Percentiles rank a stretch among this genome's conserved stretches.
Evolutionary conservation across 1,140 invertebrate genomes (phyloP).

Genomic region (Conopomorpha cramerella): DNA sequence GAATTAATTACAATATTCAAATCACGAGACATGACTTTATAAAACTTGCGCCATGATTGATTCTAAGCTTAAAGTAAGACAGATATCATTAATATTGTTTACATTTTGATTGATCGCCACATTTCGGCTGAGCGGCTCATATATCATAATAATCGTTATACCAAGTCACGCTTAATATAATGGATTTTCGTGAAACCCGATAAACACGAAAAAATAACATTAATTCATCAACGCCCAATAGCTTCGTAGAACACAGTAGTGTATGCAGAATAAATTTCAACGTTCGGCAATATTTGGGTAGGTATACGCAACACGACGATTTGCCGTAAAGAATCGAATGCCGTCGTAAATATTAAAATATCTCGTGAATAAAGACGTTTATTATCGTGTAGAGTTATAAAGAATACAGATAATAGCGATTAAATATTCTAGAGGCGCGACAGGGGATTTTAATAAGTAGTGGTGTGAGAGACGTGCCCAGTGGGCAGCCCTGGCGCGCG

Average conservation of each 20-base stretch:
- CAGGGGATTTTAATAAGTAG: slow-evolving; percentile 31
- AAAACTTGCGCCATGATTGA: slow-evolving; percentile 27
- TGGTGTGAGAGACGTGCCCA: too few relatives aligned
- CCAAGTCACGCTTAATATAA: slow-evolving; percentile 13
- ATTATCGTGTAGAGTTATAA: slow-evolving; percentile 15
- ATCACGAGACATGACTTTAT: slow-evolving; percentile 13
- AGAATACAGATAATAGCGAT: slow-evolving; percentile 36
- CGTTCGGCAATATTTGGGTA: too few relatives aligned
- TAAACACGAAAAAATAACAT: too few relatives aligned
- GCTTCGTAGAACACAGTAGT: too few relatives aligned
- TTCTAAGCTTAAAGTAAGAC: slow-evolving; percentile 23
- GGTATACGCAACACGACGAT: too few relatives aligned
- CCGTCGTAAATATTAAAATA: too few relatives aligned
- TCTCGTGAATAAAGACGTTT: too few relatives aligned
- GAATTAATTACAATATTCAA: too few relatives aligned
- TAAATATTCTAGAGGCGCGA: slow-evolving; percentile 27
- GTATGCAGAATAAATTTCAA: too few relatives aligned
- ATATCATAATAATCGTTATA: slow-evolving; percentile 27
- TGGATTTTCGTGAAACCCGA: slow-evolving; percentile 6
- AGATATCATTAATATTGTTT: slow-evolving; percentile 42
- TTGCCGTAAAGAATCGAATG: too few relatives aligned
- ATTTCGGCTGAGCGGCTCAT: slow-evolving; percentile 13
- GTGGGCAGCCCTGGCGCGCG: slow-evolving; percentile 37
- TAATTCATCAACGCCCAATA: too few relatives aligned
- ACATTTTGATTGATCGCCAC: slow-evolving; percentile 29